Conservation (phyloP, 2,888 invertebrate genomes). For the Stenotaenia linearis region DNA sequence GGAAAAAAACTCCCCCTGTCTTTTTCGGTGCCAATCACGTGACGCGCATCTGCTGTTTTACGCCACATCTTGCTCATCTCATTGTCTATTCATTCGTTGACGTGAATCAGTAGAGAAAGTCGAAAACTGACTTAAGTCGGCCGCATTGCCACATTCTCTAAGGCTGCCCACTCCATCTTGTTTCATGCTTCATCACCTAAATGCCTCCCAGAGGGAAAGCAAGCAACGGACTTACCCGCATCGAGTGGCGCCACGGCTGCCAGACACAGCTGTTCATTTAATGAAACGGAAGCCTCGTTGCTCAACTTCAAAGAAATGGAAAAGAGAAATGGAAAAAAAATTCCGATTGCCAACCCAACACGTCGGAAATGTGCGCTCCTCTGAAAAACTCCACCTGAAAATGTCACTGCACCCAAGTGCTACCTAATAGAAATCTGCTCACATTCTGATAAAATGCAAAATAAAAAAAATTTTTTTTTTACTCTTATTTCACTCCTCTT, state of each 20-base stretch:
- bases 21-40: neutral
- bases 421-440: neutral
- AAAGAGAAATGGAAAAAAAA: neutral
- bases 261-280: neutral
- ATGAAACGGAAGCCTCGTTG: slow-evolving; percentile 14
- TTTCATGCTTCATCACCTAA: slow-evolving; percentile 27
- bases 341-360: neutral
- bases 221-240: slow-evolving; percentile 9
- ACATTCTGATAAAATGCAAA: neutral
- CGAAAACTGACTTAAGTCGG: neutral
- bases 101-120: neutral
- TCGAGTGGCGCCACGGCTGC: neutral
- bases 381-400: neutral
- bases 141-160: neutral
- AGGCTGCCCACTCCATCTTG: slow-evolving; percentile 8
- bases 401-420: neutral
- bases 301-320: slow-evolving; percentile 1
- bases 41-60: neutral
- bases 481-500: neutral
- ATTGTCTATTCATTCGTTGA: neutral
- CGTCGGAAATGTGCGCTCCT: neutral
- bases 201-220: slow-evolving; percentile 17
- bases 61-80: neutral
- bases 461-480: neutral
- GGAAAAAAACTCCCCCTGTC: too few relatives aligned